Evolutionary conservation across 1,140 invertebrate species (phyloP).

Genomic region (Brachionus rotundiformis): DNA sequence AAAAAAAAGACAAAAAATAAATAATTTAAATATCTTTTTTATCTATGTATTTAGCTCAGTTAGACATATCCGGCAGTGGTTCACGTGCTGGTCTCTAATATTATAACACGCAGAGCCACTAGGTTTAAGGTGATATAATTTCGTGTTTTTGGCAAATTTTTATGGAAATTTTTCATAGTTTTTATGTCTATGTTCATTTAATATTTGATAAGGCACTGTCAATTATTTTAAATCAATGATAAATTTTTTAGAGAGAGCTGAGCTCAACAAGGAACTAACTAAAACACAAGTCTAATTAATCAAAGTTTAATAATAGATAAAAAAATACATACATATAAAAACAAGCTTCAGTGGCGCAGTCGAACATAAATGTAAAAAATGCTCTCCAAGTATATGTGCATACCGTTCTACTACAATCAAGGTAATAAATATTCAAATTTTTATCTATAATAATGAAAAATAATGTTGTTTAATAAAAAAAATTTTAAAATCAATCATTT

Average conservation of each 20-base stretch:
- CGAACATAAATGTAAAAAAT: conserved; percentile 1
- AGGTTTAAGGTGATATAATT: not conserved
- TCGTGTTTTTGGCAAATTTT: not conserved
- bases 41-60: no score
- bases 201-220: conserved; percentile 2
- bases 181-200: not conserved
- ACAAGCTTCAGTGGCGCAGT: not conserved
- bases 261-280: not conserved
- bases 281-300: conserved; percentile 1
- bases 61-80: no score
- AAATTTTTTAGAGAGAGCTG: not conserved
- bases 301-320: conserved; percentile 3
- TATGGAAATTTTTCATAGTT: not conserved
- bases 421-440: not conserved
- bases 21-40: no score
- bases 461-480: not conserved
- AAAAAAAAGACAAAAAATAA: no score
- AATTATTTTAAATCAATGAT: conserved; percentile 22
- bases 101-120: not conserved
- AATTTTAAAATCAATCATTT: no score
- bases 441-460: no score
- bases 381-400: conserved; percentile 39
- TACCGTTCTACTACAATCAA: conserved; percentile 46
- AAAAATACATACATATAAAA: no score
- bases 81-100: not conserved